Evolutionary conservation across 2,888 invertebrate genomes (phyloP), one percentile per base, ranked within the genome.

Genomic region (Pandemis cinnamomeana): DNA sequence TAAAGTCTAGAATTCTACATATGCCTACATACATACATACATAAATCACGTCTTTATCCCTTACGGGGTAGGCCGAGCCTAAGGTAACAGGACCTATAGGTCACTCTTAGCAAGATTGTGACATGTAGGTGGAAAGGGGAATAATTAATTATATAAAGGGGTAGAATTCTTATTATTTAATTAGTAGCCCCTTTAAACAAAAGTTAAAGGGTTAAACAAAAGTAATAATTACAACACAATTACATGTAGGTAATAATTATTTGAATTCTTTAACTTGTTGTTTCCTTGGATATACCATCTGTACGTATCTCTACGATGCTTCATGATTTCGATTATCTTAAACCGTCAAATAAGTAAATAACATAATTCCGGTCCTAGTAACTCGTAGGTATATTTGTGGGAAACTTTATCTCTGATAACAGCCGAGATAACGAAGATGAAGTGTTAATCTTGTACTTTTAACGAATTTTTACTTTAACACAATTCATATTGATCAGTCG

Each of bases 381-480:
- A 88, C 70, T 61, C 67, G 62, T 63, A 62, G 60, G 60, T 84
- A 84, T 89, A 87, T 89, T 88, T 88, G 85, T 88, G 82, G 83
- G 84, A 86, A 83, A 58, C 86, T 81, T 83, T 89, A 89, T 87
- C 81, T 82, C 79, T 86, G 91, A 92, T 93, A 92, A 89, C 85
- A 80, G 67, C 76, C 80, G 63, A 51, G 92, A 93, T 93, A 93
- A 91, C 91, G 76, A 80, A 91, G 92, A 93, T 91, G 93, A 93
- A 89, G 92, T 90, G 90, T 91, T 93, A 93, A 93, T 94, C 93
- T 93, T 87, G 78, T 84, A 80, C 67, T 91, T 90, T 92, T 91
- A 93, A 92, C 90, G 87, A 93, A 90, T 90, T 91, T 90, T 91
- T 84, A 89, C 70, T 66, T 61, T 61, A 61, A 69, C 53, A 51